Percentiles rank a stretch among this genome's conserved stretches.
Evolutionary conservation across 2,888 invertebrate genomes (phyloP).

Genomic region (Lycaena phlaeas): DNA sequence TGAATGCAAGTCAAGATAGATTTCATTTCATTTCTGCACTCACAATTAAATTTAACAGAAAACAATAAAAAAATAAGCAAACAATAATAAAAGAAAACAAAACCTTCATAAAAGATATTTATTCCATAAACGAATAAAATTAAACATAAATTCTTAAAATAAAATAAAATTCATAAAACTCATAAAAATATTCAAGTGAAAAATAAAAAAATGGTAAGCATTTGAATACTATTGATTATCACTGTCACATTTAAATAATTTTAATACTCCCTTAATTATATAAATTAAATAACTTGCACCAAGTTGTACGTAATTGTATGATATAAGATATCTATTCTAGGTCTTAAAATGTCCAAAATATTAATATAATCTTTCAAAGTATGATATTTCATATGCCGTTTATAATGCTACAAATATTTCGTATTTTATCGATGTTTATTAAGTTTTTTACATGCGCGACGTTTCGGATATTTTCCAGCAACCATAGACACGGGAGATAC

Average conservation of each 20-base stretch:
- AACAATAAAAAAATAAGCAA: conserved; percentile 23
- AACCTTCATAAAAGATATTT: conserved; percentile 7
- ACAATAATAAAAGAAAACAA: conserved; percentile 12
- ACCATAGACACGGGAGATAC: no score
- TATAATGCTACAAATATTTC: no score
- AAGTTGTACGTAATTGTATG: no score
- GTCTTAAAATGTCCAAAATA: no score
- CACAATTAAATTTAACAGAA: conserved; percentile 18
- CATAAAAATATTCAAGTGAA: conserved; percentile 3
- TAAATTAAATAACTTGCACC: conserved; percentile 1
- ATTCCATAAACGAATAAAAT: conserved; percentile 13
- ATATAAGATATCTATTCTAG: no score
- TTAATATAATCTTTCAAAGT: no score
- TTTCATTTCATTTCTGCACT: no score
- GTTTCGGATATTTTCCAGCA: no score
- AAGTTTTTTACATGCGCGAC: no score
- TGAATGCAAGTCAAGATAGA: no score
- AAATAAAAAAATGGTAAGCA: conserved; percentile 12
- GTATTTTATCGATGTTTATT: no score
- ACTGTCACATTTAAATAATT: conserved; percentile 6
- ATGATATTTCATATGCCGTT: no score
- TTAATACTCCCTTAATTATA: conserved; percentile 13
- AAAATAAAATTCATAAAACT: conserved; percentile 3
- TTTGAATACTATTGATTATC: conserved; percentile 11
- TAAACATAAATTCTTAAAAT: conserved; percentile 14